Evolutionary conservation across 1,140 invertebrate genomes (phyloP).

Genomic region (Venturia canescens): DNA sequence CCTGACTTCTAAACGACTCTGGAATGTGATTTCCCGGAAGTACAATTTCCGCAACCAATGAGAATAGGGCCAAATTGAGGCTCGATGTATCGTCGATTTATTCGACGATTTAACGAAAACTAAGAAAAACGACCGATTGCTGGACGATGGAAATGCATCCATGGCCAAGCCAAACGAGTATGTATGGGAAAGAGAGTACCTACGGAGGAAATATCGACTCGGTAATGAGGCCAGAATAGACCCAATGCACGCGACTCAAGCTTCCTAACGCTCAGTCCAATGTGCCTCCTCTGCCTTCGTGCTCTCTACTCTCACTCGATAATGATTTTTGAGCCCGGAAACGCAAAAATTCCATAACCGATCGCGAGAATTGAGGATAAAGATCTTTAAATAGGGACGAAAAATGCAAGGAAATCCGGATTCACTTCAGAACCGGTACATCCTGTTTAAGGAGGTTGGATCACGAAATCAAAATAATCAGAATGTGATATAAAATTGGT

Average conservation of each 20-base stretch:
- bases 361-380: neutral
- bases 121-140: neutral
- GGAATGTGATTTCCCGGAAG: conserved; percentile 41
- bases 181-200: neutral
- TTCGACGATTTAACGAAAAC: neutral
- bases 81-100: neutral
- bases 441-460: conserved; percentile 9
- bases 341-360: conserved; percentile 32
- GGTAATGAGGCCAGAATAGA: conserved; percentile 28
- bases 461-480: no score
- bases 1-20: conserved; percentile 22
- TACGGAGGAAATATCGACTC: conserved; percentile 10
- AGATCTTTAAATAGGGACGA: neutral
- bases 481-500: no score
- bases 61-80: neutral
- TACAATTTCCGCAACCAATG: neutral
- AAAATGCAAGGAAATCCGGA: conserved; percentile 19
- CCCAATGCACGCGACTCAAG: conserved; percentile 34
- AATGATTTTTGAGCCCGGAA: neutral
- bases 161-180: neutral
- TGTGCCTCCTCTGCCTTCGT: neutral
- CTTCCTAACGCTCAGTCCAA: neutral
- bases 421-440: neutral
- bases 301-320: neutral
- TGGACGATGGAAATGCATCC: neutral